Percentiles rank a stretch among this genome's conserved stretches.
These are phyloP conservation scores for Craterocephalus amniculus DNA, from an alignment of 2,797 vertebrate species.

Conservation along the genomic window DNA sequence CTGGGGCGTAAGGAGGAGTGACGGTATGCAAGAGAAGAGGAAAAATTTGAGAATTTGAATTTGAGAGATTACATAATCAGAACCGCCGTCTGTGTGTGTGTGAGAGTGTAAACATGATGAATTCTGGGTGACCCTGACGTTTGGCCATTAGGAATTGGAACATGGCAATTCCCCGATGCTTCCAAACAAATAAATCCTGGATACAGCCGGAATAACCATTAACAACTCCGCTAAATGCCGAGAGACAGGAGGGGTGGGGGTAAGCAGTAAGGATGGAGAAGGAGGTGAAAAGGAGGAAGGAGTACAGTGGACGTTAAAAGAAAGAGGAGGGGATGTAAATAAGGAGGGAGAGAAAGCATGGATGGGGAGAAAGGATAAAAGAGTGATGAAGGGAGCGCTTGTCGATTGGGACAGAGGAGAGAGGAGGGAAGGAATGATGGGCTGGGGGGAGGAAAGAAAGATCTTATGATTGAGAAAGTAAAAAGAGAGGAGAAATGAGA, in stretches of 20 bases:
- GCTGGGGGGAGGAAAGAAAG: neutral
- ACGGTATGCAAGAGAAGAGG: neutral
- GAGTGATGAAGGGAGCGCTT: neutral
- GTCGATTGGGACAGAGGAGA: neutral
- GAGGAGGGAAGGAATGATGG: neutral
- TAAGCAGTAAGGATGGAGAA: conserved; percentile 2
- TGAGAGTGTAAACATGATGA: conserved; percentile 61
- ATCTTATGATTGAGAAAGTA: conserved; percentile 16
- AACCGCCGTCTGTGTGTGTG: neutral
- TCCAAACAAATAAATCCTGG: conserved; percentile 77
- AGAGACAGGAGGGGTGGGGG: neutral
- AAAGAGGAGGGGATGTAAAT: too few species aligned
- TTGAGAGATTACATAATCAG: conserved; percentile 47
- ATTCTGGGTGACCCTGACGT: conserved; percentile 57
- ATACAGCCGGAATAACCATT: conserved; percentile 74
- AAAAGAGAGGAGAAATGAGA: conserved; percentile 69
- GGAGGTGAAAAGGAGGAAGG: conserved; percentile 17
- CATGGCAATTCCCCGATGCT: conserved; percentile 60
- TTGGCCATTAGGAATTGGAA: conserved; percentile 65
- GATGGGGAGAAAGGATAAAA: neutral
- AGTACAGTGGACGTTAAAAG: neutral
- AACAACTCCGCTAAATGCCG: conserved; percentile 68
- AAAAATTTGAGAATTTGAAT: neutral
- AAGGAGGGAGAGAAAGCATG: neutral
- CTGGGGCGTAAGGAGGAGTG: conserved; percentile 2